These are phyloP conservation scores for Mustelus asterias DNA, from an alignment of 2,113 vertebrate genomes.

Conservation along the genomic window DNA sequence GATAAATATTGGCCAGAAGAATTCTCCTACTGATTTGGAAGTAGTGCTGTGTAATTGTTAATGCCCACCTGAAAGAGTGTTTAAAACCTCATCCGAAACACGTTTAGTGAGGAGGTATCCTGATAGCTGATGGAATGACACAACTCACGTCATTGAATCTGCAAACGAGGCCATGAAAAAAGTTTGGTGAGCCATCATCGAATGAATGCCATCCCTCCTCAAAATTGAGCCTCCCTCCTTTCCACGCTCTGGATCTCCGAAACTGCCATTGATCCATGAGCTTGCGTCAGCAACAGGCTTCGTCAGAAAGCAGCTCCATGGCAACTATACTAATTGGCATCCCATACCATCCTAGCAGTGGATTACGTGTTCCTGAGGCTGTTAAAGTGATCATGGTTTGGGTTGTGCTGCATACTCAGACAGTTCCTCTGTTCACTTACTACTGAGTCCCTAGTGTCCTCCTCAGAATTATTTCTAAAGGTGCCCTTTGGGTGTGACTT, in stretches of 20 bases:
- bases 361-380: neutral
- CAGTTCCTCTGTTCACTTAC: too few relatives aligned
- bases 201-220: neutral
- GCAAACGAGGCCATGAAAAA: neutral
- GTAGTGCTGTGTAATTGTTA: neutral
- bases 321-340: neutral
- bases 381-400: neutral
- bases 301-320: neutral
- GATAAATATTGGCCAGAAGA: neutral
- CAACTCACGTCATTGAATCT: neutral
- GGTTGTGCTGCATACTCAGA: neutral
- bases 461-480: neutral
- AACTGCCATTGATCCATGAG: neutral
- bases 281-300: neutral
- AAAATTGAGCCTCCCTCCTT: neutral
- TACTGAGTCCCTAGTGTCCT: neutral
- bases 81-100: neutral
- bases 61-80: neutral
- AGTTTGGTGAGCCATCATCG: neutral
- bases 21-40: neutral
- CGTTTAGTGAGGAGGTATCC: neutral
- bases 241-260: neutral
- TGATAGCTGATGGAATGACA: neutral
- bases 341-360: neutral
- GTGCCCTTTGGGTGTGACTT: neutral